Evolutionary conservation across 2,888 invertebrate genomes (phyloP), one percentile per base, ranked within the genome.

Genomic region (Meandrusa payeni): DNA sequence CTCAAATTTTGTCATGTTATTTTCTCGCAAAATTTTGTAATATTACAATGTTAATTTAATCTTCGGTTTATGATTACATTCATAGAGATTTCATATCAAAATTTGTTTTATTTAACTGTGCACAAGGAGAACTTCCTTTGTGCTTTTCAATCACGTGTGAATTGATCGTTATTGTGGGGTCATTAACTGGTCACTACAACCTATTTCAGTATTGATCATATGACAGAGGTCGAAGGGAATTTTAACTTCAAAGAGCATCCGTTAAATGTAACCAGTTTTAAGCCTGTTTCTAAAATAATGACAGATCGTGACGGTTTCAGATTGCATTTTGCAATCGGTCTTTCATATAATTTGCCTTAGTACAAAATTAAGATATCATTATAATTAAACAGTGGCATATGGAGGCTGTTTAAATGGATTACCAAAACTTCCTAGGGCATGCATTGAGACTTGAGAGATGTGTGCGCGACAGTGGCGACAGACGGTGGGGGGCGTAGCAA

Each of bases 81-180:
- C 7, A 13, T 15, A 1, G 7, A 1, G 9, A 24, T 24, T 29
- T 9, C 5, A 4, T 2, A 11, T 9, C 12, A 13, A 27, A 9
- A 20, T 22, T 26, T 11, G 2, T 6, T 5, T 22, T 10, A 43
- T 39, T 31, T 42, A 11, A 19, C 28, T 26, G 17, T 44, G 12
- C 10, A 23, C 28, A 15, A 39, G 11, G 23, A 44, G 10, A 26
- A 27, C 27, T 23, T 44, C 33, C 64, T 64, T 81, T 80, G 78
- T 78, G 68, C 64, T 70, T 64, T 61, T 57, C 61, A 76, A 85
- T 86, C 86, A 87, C 86, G 83, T 87, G 86, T 85, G 77, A 64
- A 69, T 70, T 59, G 68, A 74, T 80, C 80, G 78, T 76, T 80
- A 77, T 73, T 78, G 76, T 52, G 79, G 79, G 86, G 85, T 87